These are phyloP conservation scores for Morpho helenor DNA, from an alignment of 2,888 invertebrate genomes.

Conservation along the genomic window DNA sequence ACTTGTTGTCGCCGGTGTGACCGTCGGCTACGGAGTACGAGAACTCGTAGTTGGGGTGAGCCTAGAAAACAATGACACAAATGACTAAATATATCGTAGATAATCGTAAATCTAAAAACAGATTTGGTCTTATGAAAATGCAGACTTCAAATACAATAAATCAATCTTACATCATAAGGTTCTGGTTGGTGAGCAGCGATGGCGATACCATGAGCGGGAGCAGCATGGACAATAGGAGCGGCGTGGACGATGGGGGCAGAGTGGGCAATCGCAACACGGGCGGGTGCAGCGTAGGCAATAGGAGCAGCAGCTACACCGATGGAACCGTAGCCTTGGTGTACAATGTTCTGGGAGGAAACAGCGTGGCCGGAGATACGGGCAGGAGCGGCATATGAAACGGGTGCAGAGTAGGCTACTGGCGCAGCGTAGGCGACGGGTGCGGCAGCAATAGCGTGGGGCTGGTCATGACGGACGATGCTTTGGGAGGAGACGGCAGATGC, in stretches of 20 bases:
- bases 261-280: slow-evolving; percentile 39
- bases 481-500: slow-evolving; percentile 60
- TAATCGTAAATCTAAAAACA: no score
- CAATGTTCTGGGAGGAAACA: slow-evolving; percentile 56
- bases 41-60: slow-evolving; percentile 72
- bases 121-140: no score
- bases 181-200: slow-evolving; percentile 41
- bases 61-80: slow-evolving; percentile 31
- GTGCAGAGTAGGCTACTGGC: slow-evolving; percentile 13
- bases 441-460: slow-evolving; percentile 28
- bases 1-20: slow-evolving; percentile 79
- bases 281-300: slow-evolving; percentile 31
- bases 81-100: no score
- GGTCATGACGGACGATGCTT: slow-evolving; percentile 49
- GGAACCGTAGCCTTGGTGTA: slow-evolving; percentile 48
- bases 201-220: slow-evolving; percentile 50
- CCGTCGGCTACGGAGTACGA: slow-evolving; percentile 77
- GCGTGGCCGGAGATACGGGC: slow-evolving; percentile 56
- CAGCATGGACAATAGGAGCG: slow-evolving; percentile 43
- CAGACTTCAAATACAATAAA: no score
- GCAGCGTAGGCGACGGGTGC: slow-evolving; percentile 15
- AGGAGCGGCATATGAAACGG: slow-evolving; percentile 12
- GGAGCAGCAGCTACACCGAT: slow-evolving; percentile 31
- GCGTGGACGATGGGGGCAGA: slow-evolving; percentile 30
- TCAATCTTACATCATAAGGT: slow-evolving; percentile 31